Conservation (phyloP, 30 jellyfish, hydroid and myxozoan genomes). For the Nemopilema nomurai region DNA sequence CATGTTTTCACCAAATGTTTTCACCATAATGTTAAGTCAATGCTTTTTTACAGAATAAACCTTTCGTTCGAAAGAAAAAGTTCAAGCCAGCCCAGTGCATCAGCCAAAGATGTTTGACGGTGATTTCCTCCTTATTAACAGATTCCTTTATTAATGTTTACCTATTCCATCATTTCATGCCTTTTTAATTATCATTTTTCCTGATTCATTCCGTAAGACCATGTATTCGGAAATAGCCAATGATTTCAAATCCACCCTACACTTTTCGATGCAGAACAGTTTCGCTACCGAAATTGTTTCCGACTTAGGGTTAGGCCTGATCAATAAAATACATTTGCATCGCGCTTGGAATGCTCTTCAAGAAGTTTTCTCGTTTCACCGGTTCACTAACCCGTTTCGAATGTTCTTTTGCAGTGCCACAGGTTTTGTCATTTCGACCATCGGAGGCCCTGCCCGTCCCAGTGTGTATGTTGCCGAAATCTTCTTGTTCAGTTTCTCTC, state of each 20-base stretch:
- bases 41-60: neutral
- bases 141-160: too few relatives aligned
- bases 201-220: too few relatives aligned
- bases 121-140: neutral
- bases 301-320: too few relatives aligned
- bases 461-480: neutral
- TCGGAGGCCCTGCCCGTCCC: neutral
- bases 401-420: neutral
- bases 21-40: neutral
- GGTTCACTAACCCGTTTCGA: neutral
- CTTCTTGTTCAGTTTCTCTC: neutral
- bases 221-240: too few relatives aligned
- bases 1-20: neutral
- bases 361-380: too few relatives aligned
- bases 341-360: too few relatives aligned
- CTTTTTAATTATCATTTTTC: too few relatives aligned
- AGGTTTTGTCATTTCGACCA: neutral
- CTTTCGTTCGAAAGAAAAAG: neutral
- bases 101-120: neutral
- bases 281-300: too few relatives aligned
- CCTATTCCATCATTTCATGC: too few relatives aligned
- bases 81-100: neutral
- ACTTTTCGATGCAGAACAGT: too few relatives aligned
- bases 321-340: too few relatives aligned
- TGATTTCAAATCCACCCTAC: too few relatives aligned